Percentiles rank a stretch among this genome's conserved stretches.
Evolutionary conservation across 2,888 invertebrate species (phyloP).

Genomic region (Tiphia femorata): DNA sequence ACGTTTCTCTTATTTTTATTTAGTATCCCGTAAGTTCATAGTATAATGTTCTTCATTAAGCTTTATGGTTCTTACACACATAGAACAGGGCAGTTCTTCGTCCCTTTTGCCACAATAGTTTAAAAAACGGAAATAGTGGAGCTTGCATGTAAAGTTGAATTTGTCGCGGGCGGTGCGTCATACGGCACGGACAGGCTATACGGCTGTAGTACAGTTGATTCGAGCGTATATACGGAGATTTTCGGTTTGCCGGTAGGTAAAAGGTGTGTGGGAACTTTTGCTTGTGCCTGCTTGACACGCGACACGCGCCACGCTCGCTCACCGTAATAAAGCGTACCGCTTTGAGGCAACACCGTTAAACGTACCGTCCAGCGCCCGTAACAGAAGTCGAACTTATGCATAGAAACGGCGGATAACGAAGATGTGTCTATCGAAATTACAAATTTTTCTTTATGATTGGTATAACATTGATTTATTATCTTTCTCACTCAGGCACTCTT

Average conservation of each 20-base stretch:
- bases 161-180: conserved; percentile 37
- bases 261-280: too few relatives aligned
- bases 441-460: conserved; percentile 51
- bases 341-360: too few relatives aligned
- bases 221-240: too few relatives aligned
- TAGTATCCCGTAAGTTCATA: conserved; percentile 68
- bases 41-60: conserved; percentile 69
- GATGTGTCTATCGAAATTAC: conserved; percentile 52
- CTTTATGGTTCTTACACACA: conserved; percentile 68
- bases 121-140: conserved; percentile 54
- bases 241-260: too few relatives aligned
- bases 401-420: conserved; percentile 50
- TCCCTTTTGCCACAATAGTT: conserved; percentile 59
- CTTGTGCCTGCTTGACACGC: too few relatives aligned
- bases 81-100: conserved; percentile 60
- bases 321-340: too few relatives aligned
- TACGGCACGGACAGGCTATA: too few relatives aligned
- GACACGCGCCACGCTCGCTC: too few relatives aligned
- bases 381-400: conserved; percentile 39
- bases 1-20: conserved; percentile 69
- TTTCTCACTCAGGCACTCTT: conserved; percentile 17
- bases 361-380: conserved; percentile 29
- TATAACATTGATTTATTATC: conserved; percentile 59
- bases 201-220: too few relatives aligned
- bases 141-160: conserved; percentile 43